Percentiles rank a stretch among this genome's conserved stretches.
These are phyloP conservation scores for Bubo blakistoni DNA, from an alignment of 2,113 vertebrate genomes.

Conservation along the genomic window DNA sequence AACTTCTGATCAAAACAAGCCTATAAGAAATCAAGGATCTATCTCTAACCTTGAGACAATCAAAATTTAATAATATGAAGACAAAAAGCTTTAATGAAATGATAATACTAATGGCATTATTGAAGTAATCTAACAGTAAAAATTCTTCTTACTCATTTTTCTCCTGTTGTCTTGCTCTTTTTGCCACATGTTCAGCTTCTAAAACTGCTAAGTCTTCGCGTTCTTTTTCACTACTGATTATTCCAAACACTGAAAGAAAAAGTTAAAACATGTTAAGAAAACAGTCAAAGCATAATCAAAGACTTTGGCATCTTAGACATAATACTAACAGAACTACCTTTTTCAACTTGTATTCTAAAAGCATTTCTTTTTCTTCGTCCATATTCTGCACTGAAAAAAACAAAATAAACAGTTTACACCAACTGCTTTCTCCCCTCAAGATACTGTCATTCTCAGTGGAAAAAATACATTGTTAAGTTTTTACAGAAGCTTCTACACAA, in stretches of 20 bases:
- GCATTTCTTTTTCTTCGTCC: constrained; percentile 91
- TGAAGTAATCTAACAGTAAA: background rate
- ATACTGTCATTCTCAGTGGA: background rate
- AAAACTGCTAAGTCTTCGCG: constrained; percentile 63
- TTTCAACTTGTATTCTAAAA: constrained; percentile 93
- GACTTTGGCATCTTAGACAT: background rate
- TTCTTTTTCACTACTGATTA: constrained; percentile 77
- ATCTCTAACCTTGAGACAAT: background rate
- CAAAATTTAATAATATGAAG: background rate
- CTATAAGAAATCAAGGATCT: background rate
- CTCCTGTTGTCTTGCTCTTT: constrained; percentile 79
- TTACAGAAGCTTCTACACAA: background rate
- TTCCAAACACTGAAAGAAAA: constrained; percentile 77
- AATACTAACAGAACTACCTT: constrained; percentile 74
- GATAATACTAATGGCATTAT: background rate
- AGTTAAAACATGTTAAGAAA: background rate
- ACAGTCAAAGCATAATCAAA: background rate
- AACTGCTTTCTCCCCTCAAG: background rate
- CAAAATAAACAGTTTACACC: background rate
- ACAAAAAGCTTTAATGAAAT: background rate
- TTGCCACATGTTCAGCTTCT: constrained; percentile 84
- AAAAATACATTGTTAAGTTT: background rate
- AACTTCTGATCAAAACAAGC: background rate
- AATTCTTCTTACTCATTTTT: constrained; percentile 74
- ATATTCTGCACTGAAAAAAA: constrained; percentile 82